Evolutionary conservation across 2,113 vertebrate species (phyloP).

Genomic region (Neogobius melanostomus): DNA sequence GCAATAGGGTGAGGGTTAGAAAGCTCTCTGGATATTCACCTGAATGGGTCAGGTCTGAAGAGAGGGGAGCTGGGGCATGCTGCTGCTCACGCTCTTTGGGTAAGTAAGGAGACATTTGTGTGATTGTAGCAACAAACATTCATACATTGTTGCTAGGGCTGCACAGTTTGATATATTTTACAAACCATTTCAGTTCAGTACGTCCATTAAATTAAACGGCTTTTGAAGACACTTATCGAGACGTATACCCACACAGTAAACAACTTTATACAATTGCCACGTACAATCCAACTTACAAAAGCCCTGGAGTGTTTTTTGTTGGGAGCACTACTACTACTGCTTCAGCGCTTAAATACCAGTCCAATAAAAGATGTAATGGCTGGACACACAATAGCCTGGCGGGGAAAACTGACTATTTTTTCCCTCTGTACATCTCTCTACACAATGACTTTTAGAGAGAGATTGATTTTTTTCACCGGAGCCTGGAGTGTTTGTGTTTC

Average conservation of each 20-base stretch:
- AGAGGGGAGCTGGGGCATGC: neutral
- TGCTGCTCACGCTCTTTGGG: neutral
- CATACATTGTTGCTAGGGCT: too few relatives aligned
- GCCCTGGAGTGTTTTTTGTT: neutral
- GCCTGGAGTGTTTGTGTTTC: conserved; percentile 10
- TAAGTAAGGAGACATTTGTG: neutral
- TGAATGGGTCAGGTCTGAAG: neutral
- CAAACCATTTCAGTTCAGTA: too few relatives aligned
- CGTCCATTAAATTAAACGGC: too few relatives aligned
- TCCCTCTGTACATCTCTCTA: neutral
- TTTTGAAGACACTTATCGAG: neutral
- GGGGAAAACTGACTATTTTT: neutral
- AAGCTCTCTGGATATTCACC: neutral
- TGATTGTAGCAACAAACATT: neutral
- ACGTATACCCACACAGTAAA: neutral
- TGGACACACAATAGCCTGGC: neutral
- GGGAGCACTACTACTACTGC: neutral
- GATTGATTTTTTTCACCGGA: neutral
- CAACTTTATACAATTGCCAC: neutral
- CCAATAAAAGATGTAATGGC: neutral
- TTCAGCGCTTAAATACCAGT: neutral
- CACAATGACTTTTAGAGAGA: neutral
- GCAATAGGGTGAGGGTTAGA: neutral
- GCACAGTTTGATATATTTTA: too few relatives aligned
- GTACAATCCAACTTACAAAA: neutral